phyloP scores from a whole-genome alignment of 1,140 invertebrate species.

The Pomacea maculata region DNA sequence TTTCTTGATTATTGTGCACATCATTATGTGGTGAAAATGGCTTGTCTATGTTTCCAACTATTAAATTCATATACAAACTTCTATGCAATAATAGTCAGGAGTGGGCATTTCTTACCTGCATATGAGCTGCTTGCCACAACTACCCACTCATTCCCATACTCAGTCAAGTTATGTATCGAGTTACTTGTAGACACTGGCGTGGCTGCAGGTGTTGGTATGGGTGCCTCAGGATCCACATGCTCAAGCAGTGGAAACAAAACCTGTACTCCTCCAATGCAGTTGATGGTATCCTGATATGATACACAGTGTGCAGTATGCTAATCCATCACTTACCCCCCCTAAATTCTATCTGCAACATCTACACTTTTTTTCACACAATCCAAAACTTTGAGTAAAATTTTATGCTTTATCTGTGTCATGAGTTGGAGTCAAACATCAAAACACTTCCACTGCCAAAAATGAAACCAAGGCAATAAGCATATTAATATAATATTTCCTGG shows the following conservation, averaged over 20 bases:
- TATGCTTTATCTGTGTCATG: too few relatives aligned
- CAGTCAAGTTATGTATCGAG: background rate
- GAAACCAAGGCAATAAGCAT: background rate
- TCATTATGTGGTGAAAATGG: too few relatives aligned
- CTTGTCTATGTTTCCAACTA: too few relatives aligned
- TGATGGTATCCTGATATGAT: constrained; percentile 67
- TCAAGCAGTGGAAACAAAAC: constrained; percentile 73
- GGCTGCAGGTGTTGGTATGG: constrained; percentile 29
- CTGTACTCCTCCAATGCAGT: constrained; percentile 71
- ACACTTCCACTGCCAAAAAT: background rate
- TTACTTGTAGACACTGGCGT: background rate
- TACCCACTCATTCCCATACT: constrained; percentile 68
- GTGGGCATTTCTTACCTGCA: constrained; percentile 54
- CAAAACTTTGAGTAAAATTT: too few relatives aligned
- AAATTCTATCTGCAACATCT: too few relatives aligned
- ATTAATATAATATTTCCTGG: background rate
- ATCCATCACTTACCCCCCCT: too few relatives aligned
- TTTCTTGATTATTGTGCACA: too few relatives aligned
- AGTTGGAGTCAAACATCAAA: too few relatives aligned
- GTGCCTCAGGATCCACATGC: constrained; percentile 52
- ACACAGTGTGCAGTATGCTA: background rate
- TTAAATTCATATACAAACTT: background rate
- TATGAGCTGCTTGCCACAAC: constrained; percentile 70
- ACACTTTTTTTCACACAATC: too few relatives aligned
- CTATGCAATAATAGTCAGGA: background rate